Base-by-base conservation (phyloP, 2,797 vertebrate species). In the Enteromius trimaculatus region DNA sequence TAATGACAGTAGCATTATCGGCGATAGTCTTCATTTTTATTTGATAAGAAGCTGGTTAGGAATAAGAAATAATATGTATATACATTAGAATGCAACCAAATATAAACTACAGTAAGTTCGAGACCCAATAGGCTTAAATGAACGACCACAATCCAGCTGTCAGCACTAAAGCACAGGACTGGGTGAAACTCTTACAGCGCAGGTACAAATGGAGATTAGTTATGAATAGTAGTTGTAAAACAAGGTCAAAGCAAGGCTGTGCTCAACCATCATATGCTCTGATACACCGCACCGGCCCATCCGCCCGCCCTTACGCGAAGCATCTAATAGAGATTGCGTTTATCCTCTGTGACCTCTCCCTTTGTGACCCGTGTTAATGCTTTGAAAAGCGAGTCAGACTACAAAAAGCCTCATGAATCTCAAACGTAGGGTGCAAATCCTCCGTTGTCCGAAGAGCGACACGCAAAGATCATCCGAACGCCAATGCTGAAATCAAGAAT, bases 401-500 rank as follows among this genome's bases (percentile, higher is more conserved):
- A 81, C 72, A 81, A 83, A 86, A 83, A 85, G 75, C 60, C 64
- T 62, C 19, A 39, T 70, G 70, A 87, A 81, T 87, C 69, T 39
- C 55, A 47, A 75, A 19, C 19, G 76, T 13, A 51, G 44, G 72
- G 65, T 82, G 70, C 75, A 86, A 82, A 86, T 84, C 84, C 77
- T 26, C 62, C 79, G 65, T 76, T 66, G 51, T 79, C 74, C 7
- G 4, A 71, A 44, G 47, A 60, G 64, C 10, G 44, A 68, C 47
- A 68, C 47, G n/a, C 68, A 5, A 8, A 23, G 37, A 49, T 29
- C 34, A 23, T 72, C 74, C 10, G 31, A 29, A 66, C 47, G 75
- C 85, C 70, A 55, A 80, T 89, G 71, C 77, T 84, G 77, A 92
- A 90, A 89, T 92, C 89, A 88, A 90, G 88, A 92, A 88, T 87